These are phyloP conservation scores for Leptodirus hochenwartii DNA, from an alignment of 2,888 invertebrate genomes.

Conservation along the genomic window DNA sequence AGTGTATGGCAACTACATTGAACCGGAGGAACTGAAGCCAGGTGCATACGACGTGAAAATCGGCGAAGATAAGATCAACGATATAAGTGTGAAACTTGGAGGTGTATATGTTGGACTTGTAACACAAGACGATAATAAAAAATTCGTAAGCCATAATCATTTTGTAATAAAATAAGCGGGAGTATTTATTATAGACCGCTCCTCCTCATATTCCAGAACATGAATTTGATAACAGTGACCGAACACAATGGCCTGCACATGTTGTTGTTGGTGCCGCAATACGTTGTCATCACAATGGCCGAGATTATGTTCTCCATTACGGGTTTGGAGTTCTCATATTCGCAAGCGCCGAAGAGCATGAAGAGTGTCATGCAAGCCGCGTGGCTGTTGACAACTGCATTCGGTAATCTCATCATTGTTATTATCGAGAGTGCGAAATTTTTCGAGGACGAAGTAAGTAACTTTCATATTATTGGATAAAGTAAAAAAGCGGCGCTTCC, in stretches of 20 bases:
- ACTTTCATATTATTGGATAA: too few species aligned
- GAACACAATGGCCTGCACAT: conserved; percentile 61
- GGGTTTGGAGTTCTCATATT: conserved; percentile 89
- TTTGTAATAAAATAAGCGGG: too few species aligned
- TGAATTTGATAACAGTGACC: conserved; percentile 26
- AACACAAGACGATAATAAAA: conserved; percentile 11
- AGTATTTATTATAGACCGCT: too few species aligned
- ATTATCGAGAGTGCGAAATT: conserved; percentile 64
- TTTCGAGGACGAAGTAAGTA: conserved; percentile 53
- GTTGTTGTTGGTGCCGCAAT: conserved; percentile 80
- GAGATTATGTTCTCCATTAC: conserved; percentile 96
- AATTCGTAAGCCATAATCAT: conserved; percentile 7
- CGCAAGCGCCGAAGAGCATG: conserved; percentile 84
- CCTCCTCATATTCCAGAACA: too few species aligned
- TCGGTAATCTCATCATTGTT: conserved; percentile 87
- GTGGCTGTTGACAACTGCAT: conserved; percentile 82
- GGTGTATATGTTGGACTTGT: conserved; percentile 28
- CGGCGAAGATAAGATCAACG: too few species aligned
- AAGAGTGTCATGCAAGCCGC: conserved; percentile 85
- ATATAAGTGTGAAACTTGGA: too few species aligned
- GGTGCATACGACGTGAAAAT: conserved; percentile 1
- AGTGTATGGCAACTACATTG: background rate
- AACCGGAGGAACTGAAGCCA: conserved; percentile 5
- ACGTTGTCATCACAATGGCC: conserved; percentile 76
- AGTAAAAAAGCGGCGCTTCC: too few species aligned